A percentile compares a stretch with the other conserved stretches of the same genome.
Conservation (phyloP, 2,888 invertebrate genomes). For the Drosophila fulvimacula region DNA sequence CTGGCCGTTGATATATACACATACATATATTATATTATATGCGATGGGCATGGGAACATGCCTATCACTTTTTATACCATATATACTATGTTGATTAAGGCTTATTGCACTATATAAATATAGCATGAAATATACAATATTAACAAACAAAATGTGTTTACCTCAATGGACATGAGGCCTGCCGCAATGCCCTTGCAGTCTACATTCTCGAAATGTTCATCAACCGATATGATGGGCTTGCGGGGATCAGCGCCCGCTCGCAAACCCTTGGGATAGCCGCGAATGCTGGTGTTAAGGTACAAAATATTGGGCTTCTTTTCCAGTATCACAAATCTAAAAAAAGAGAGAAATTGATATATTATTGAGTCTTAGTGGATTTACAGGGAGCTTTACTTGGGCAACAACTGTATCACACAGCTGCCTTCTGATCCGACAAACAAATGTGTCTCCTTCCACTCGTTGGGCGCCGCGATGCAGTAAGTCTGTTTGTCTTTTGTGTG, state of each 20-base stretch:
- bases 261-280: slow-evolving; percentile 94
- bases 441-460: slow-evolving; percentile 94
- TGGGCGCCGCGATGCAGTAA: slow-evolving; percentile 91
- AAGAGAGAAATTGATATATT: slow-evolving; percentile 8
- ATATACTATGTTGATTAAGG: slow-evolving; percentile 70
- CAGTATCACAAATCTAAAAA: slow-evolving; percentile 86
- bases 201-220: slow-evolving; percentile 90
- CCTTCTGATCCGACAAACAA: slow-evolving; percentile 94
- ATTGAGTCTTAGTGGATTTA: background rate
- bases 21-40: slow-evolving; percentile 35
- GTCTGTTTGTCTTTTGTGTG: slow-evolving; percentile 87
- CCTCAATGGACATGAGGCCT: slow-evolving; percentile 88
- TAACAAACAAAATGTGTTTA: slow-evolving; percentile 67
- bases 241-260: slow-evolving; percentile 93
- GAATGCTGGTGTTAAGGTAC: slow-evolving; percentile 92
- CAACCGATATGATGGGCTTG: slow-evolving; percentile 90
- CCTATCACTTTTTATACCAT: slow-evolving; percentile 67
- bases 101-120: slow-evolving; percentile 60
- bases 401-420: slow-evolving; percentile 90
- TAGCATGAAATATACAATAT: slow-evolving; percentile 56
- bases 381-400: slow-evolving; percentile 87
- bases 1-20: slow-evolving; percentile 48
- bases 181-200: slow-evolving; percentile 89
- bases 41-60: slow-evolving; percentile 36
- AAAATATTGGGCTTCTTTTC: slow-evolving; percentile 90